Percentiles rank a stretch among this genome's conserved stretches.
These are phyloP conservation scores for Eudasyphora cyanicolor DNA, from an alignment of 2,888 invertebrate genomes.

Conservation along the genomic window DNA sequence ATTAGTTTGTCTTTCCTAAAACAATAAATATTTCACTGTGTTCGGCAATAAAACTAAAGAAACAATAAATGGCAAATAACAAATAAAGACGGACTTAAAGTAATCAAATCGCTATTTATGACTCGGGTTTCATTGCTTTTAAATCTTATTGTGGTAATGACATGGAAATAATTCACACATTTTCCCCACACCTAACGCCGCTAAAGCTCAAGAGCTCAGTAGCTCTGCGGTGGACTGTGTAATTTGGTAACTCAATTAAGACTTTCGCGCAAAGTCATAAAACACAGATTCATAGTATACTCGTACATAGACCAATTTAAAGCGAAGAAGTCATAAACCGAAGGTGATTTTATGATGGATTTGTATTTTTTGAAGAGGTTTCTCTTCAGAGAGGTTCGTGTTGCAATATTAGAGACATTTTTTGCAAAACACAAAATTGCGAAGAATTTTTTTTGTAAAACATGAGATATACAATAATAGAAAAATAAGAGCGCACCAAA, in stretches of 20 bases:
- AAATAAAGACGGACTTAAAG: background rate
- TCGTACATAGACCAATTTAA: background rate
- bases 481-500: no score
- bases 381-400: no score
- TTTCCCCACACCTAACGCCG: slow-evolving; percentile 15
- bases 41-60: background rate
- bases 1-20: slow-evolving; percentile 13
- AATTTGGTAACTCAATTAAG: slow-evolving; percentile 39
- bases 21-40: background rate
- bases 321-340: background rate
- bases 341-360: background rate
- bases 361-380: no score
- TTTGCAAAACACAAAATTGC: no score
- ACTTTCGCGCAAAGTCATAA: background rate
- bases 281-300: background rate
- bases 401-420: no score
- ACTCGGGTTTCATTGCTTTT: background rate
- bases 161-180: slow-evolving; percentile 47
- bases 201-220: no score
- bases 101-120: slow-evolving; percentile 1
- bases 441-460: no score
- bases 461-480: no score
- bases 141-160: slow-evolving; percentile 35
- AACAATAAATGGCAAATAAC: no score
- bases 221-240: background rate